Conservation (phyloP, 1,140 invertebrate species). For the Rhagoletis zephyria region DNA sequence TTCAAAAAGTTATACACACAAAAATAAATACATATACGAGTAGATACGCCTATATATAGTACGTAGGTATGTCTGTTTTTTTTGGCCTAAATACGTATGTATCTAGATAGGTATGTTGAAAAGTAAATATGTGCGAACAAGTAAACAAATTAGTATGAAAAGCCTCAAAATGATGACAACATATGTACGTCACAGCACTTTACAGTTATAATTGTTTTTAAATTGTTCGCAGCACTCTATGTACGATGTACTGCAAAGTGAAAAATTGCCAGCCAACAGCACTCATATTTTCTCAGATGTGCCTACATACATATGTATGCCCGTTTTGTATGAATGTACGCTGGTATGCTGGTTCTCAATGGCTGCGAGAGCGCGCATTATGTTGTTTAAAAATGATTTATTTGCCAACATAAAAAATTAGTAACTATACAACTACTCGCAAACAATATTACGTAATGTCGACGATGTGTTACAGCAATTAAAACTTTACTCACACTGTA, state of each 20-base stretch:
- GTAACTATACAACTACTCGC: background rate
- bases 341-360: too few relatives aligned
- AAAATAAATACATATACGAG: too few relatives aligned
- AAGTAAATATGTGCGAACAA: background rate
- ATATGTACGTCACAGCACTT: slow-evolving; percentile 16
- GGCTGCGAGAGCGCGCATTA: background rate
- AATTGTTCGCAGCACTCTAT: background rate
- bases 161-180: slow-evolving; percentile 25
- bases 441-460: slow-evolving; percentile 39
- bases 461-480: slow-evolving; percentile 38
- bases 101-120: too few relatives aligned
- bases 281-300: background rate
- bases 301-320: background rate
- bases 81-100: too few relatives aligned
- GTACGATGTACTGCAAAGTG: background rate
- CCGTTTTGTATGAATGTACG: too few relatives aligned
- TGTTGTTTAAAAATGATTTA: slow-evolving; percentile 38
- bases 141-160: background rate
- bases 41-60: too few relatives aligned
- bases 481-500: slow-evolving; percentile 21
- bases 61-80: too few relatives aligned
- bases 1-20: too few relatives aligned
- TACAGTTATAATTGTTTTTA: slow-evolving; percentile 49
- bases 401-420: background rate
- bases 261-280: background rate